Base-by-base conservation (phyloP, 1,140 invertebrate genomes). In the Trichonephila inaurata region DNA sequence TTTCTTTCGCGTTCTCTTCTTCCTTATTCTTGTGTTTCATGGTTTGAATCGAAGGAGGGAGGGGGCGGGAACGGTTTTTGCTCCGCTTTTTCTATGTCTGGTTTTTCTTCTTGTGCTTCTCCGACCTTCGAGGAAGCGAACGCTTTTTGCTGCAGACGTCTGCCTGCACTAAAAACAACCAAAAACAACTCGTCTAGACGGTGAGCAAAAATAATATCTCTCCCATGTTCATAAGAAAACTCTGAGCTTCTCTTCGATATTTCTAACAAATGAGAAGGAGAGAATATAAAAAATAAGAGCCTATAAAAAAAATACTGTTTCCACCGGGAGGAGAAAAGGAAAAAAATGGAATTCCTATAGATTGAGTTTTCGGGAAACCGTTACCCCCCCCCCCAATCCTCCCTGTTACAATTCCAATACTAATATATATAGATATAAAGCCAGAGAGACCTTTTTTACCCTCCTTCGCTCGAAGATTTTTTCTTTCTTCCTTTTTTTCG, bases 21-120 rank as follows among this genome's bases (percentile, higher is more conserved):
- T 92, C 91, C 91, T 92, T 92, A 83, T 92, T 92, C 90, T 92
- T 92, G 21, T 92, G 83, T 92, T 92, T 92, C 91, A 87, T 92
- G 83, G n/a, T 92, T 91, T n/a, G 58, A 82, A 61, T 91, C 89
- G 44, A 51, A 60, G 51, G 44, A 19, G 28, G 81, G 81, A 81
- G 69, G 69, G 89, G 21, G 44, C 28, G 81, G 28, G 28, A n/a
- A 28, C 21, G 58, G 40, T 92, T 92, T 92, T 92, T 92, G 82
- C 91, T 92, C 83, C 28, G 44, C 44, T 93, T 93, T 93, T 93
- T 89, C 69, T 93, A 28, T 82, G 92, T 93, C 92, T 93, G 92
- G 92, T 93, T 93, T 93, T 93, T 93, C 92, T 93, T 93, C 64
- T 87, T 92, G 33, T 83, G 24, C 82, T 28, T 72, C 91, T 86